A percentile compares a stretch with the other conserved stretches of the same genome.
These are phyloP conservation scores for Uloborus plumipes DNA, from an alignment of 2,888 invertebrate genomes.

Conservation along the genomic window DNA sequence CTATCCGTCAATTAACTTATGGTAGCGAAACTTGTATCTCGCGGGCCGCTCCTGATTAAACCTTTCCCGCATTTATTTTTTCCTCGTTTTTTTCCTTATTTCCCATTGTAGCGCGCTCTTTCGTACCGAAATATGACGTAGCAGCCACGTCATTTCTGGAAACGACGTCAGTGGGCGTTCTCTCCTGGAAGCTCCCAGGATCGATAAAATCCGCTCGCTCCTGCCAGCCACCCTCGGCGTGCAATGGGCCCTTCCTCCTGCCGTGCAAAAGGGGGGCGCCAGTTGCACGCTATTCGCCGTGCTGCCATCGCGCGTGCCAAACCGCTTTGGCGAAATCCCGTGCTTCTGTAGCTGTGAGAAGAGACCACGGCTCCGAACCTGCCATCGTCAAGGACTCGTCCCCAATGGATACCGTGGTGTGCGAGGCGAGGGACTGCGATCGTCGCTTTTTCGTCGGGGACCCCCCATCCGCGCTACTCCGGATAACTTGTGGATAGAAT, in stretches of 20 bases:
- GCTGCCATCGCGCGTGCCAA: slow-evolving; percentile 13
- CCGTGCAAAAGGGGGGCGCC: slow-evolving; percentile 34
- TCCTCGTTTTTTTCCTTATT: background rate
- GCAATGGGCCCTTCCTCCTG: slow-evolving; percentile 6
- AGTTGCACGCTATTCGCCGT: slow-evolving; percentile 19
- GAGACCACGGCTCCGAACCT: background rate
- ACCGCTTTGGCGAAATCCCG: background rate
- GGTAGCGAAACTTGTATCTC: no score
- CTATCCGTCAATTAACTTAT: no score
- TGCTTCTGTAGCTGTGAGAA: background rate
- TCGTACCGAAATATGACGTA: background rate
- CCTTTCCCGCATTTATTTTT: slow-evolving; percentile 22
- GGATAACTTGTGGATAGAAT: background rate
- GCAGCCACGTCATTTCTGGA: slow-evolving; percentile 20
- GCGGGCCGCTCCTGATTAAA: no score
- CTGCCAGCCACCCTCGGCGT: no score
- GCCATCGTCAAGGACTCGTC: no score
- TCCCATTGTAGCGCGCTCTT: background rate
- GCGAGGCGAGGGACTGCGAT: slow-evolving; percentile 6
- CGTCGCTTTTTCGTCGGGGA: slow-evolving; percentile 5
- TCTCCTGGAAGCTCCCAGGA: slow-evolving; percentile 17
- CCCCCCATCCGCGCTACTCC: slow-evolving; percentile 2
- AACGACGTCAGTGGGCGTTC: slow-evolving; percentile 47
- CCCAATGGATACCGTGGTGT: slow-evolving; percentile 31
- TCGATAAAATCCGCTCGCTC: slow-evolving; percentile 27